These are phyloP conservation scores for Cheilosia soror DNA, from an alignment of 2,888 invertebrate species.

Conservation along the genomic window DNA sequence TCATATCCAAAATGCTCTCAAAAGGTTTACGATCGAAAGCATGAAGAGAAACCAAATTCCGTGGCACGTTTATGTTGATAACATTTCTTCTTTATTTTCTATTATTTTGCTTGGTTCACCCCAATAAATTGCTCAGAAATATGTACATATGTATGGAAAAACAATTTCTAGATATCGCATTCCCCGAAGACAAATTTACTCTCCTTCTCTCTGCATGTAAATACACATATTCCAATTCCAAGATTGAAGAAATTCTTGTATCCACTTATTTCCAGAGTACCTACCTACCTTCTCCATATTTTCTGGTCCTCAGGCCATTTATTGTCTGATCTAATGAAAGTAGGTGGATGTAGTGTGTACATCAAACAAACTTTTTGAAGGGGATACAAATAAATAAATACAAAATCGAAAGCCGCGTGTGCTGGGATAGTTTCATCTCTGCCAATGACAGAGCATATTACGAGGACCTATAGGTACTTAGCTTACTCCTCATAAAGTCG, in stretches of 20 bases:
- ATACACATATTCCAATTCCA: constrained; percentile 10
- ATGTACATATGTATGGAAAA: constrained; percentile 8
- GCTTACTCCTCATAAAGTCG: not conserved
- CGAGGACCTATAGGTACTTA: constrained; percentile 6
- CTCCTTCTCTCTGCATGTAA: not conserved
- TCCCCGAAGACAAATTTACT: constrained; percentile 23
- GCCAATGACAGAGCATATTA: not conserved
- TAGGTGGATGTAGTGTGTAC: constrained; percentile 34
- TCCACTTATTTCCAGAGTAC: constrained; percentile 25
- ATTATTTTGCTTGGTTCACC: constrained; percentile 3
- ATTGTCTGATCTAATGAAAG: constrained; percentile 35
- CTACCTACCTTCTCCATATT: constrained; percentile 2
- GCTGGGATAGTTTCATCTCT: constrained; percentile 33
- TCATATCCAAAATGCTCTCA: constrained; percentile 8
- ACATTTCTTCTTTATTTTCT: not conserved
- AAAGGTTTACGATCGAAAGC: constrained; percentile 24
- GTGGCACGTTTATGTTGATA: constrained; percentile 9
- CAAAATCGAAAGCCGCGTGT: constrained; percentile 40
- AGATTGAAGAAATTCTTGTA: constrained; percentile 14
- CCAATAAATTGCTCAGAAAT: no score
- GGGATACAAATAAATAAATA: constrained; percentile 36
- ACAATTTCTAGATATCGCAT: constrained; percentile 53
- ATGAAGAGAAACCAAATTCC: constrained; percentile 20
- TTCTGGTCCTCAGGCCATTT: constrained; percentile 35
- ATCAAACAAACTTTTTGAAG: constrained; percentile 8